These are phyloP conservation scores for Hypsopygia costalis DNA, from an alignment of 2,888 invertebrate species.

Conservation along the genomic window DNA sequence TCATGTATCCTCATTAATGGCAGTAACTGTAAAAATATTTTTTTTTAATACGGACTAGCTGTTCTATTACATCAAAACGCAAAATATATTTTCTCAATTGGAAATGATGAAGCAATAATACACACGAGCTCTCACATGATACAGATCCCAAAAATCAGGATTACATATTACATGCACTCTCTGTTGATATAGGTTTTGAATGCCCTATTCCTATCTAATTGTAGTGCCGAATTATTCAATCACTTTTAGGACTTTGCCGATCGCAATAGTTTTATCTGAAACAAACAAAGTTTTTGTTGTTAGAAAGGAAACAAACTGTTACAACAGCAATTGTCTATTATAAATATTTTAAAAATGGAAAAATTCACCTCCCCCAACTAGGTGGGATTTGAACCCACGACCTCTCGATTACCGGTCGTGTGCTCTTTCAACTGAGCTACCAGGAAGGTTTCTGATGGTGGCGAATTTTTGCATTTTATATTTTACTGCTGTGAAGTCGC, in stretches of 20 bases:
- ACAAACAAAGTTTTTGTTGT: slow-evolving; percentile 37
- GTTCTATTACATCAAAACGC: slow-evolving; percentile 48
- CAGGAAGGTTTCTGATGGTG: too few relatives aligned
- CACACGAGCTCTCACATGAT: slow-evolving; percentile 63
- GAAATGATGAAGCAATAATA: slow-evolving; percentile 56
- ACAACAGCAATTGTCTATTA: too few relatives aligned
- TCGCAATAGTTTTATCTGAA: slow-evolving; percentile 89
- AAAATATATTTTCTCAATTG: slow-evolving; percentile 39
- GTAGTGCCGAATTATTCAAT: slow-evolving; percentile 86
- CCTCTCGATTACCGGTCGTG: too few relatives aligned
- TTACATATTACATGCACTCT: slow-evolving; percentile 64
- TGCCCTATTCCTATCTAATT: slow-evolving; percentile 75
- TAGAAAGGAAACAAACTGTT: too few relatives aligned
- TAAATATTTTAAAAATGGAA: too few relatives aligned
- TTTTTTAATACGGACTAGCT: slow-evolving; percentile 56
- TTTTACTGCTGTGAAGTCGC: too few relatives aligned
- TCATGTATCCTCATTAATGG: slow-evolving; percentile 26
- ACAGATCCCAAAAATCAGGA: slow-evolving; percentile 61
- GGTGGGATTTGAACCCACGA: too few relatives aligned
- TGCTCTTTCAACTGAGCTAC: too few relatives aligned
- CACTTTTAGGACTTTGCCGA: slow-evolving; percentile 99
- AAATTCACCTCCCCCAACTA: too few relatives aligned
- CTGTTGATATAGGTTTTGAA: slow-evolving; percentile 73
- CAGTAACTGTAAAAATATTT: slow-evolving; percentile 34
- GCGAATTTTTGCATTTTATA: too few relatives aligned